These are phyloP conservation scores for Drosophila nr. medialis DNA, from an alignment of 2,888 invertebrate genomes.

Conservation along the genomic window DNA sequence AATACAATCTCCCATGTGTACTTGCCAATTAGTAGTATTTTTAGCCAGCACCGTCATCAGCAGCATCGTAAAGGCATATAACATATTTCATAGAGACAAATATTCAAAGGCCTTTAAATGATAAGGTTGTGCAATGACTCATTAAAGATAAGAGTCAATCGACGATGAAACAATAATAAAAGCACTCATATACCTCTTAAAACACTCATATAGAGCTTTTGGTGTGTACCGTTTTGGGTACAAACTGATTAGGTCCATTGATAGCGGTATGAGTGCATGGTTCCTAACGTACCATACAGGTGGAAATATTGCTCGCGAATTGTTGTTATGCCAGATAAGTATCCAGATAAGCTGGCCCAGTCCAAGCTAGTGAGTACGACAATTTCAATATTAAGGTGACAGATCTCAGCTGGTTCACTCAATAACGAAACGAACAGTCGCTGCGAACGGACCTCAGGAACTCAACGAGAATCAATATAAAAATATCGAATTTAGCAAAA, in stretches of 20 bases:
- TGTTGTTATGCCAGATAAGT: constrained; percentile 44
- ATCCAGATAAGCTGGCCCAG: constrained; percentile 40
- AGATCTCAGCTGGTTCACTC: constrained; percentile 21
- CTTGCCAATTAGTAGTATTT: too few relatives aligned
- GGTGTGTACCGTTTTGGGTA: constrained; percentile 20
- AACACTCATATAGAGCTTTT: neutral
- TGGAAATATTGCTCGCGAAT: constrained; percentile 23
- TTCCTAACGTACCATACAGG: neutral
- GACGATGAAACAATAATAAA: constrained; percentile 4
- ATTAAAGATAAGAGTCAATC: constrained; percentile 11
- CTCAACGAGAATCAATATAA: constrained; percentile 6
- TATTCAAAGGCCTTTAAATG: neutral
- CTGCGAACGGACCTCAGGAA: constrained; percentile 41
- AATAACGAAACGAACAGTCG: constrained; percentile 48
- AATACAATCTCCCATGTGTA: neutral
- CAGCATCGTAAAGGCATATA: neutral
- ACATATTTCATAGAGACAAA: neutral
- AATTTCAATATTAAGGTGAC: constrained; percentile 60
- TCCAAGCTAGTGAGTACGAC: constrained; percentile 11
- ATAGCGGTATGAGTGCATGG: constrained; percentile 22
- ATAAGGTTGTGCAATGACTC: constrained; percentile 29
- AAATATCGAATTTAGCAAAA: constrained; percentile 53
- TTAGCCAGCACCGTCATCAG: neutral
- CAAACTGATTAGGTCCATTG: constrained; percentile 59
- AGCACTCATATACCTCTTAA: constrained; percentile 13